Conservation (phyloP, 2,888 invertebrate species). For the Tinea pellionella region DNA sequence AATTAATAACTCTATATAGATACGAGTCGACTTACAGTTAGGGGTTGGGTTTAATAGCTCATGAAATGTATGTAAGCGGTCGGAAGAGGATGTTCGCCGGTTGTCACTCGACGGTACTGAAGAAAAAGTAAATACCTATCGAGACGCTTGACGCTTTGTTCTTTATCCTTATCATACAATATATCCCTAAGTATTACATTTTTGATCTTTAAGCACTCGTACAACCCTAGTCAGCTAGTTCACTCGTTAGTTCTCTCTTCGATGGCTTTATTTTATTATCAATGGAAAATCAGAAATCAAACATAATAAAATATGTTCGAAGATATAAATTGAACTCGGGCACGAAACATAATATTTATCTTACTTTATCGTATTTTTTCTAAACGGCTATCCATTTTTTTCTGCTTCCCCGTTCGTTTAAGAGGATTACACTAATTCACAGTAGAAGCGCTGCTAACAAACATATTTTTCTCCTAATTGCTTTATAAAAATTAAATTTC, state of each 20-base stretch:
- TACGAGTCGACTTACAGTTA: conserved; percentile 19
- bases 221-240: too few species aligned
- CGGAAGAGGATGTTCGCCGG: conserved; percentile 35
- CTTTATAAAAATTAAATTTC: not conserved
- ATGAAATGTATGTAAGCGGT: conserved; percentile 65
- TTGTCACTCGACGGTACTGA: conserved; percentile 39
- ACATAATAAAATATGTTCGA: too few species aligned
- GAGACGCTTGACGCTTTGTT: conserved; percentile 10
- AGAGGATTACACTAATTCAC: not conserved
- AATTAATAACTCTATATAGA: conserved; percentile 28
- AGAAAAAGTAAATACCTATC: conserved; percentile 38
- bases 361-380: not conserved
- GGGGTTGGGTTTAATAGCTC: conserved; percentile 64
- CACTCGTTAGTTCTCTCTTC: too few species aligned
- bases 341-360: not conserved
- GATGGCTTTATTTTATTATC: not conserved
- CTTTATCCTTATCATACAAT: not conserved
- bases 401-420: not conserved
- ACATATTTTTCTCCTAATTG: conserved; percentile 1
- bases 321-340: not conserved
- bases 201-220: too few species aligned
- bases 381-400: not conserved
- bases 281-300: not conserved
- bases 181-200: not conserved
- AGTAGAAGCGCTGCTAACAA: not conserved